Percentiles rank a stretch among this genome's conserved stretches.
phyloP scores from a whole-genome alignment of 2,113 vertebrate genomes.

The Ramphastos sulfuratus region DNA sequence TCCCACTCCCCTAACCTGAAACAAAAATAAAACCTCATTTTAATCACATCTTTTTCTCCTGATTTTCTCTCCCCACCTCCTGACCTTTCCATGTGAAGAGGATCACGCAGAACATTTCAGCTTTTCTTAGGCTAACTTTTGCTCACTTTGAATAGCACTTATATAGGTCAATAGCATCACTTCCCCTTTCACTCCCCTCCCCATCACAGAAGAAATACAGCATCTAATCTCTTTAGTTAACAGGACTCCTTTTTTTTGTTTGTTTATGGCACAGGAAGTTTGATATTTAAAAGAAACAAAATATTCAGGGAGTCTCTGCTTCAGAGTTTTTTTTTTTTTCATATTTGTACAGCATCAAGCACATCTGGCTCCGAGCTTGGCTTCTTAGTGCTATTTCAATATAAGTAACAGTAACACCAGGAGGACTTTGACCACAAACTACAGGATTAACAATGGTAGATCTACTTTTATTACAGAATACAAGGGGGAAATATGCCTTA shows the following conservation, averaged over 20 bases:
- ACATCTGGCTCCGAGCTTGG: background rate
- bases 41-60: constrained; percentile 64
- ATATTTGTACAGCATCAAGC: background rate
- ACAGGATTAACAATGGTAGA: background rate
- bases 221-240: constrained; percentile 49
- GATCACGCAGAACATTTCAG: constrained; percentile 65
- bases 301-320: background rate
- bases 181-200: constrained; percentile 52
- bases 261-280: background rate
- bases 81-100: constrained; percentile 66
- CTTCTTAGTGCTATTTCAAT: background rate
- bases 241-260: background rate
- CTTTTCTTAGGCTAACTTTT: constrained; percentile 70
- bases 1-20: constrained; percentile 56
- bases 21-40: constrained; percentile 70
- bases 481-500: background rate
- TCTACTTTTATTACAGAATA: background rate
- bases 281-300: constrained; percentile 34
- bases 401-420: background rate
- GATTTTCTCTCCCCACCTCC: constrained; percentile 65
- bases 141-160: constrained; percentile 70
- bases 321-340: background rate
- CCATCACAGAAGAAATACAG: constrained; percentile 32
- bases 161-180: constrained; percentile 70
- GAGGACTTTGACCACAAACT: background rate